Percentiles rank a stretch among this genome's conserved stretches.
phyloP scores from a whole-genome alignment of 2,888 invertebrate species.

The Drosophila barbarae region DNA sequence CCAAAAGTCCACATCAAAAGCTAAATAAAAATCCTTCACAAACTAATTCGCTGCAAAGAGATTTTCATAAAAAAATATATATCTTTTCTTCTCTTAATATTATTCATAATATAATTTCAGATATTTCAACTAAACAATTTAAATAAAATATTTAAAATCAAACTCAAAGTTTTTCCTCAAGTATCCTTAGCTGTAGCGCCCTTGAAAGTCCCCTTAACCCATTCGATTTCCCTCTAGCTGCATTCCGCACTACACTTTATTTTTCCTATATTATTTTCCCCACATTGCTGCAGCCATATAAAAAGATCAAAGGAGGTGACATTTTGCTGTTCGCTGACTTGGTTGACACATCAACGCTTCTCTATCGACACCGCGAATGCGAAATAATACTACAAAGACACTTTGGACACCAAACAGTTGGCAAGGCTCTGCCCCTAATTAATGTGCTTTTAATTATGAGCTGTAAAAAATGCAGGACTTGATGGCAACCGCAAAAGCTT shows the following conservation, averaged over 20 bases:
- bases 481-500: constrained; percentile 66
- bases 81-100: background rate
- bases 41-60: background rate
- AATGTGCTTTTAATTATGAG: constrained; percentile 71
- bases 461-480: constrained; percentile 34
- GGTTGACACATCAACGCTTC: constrained; percentile 78
- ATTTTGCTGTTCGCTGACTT: constrained; percentile 54
- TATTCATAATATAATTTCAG: background rate
- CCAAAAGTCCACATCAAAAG: background rate
- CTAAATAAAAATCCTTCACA: background rate
- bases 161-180: background rate
- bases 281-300: constrained; percentile 28
- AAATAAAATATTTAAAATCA: background rate
- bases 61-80: too few species aligned
- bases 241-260: constrained; percentile 18
- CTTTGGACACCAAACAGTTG: constrained; percentile 34
- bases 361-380: constrained; percentile 53
- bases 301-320: constrained; percentile 68
- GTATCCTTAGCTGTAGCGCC: background rate
- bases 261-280: constrained; percentile 1
- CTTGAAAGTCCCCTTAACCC: background rate
- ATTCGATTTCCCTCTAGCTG: background rate
- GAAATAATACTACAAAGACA: constrained; percentile 24
- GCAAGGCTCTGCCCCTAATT: constrained; percentile 54
- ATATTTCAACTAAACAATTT: too few species aligned